A percentile compares a stretch with the other conserved stretches of the same genome.
Conservation (phyloP, 2,113 vertebrate species). For the Mormyrus iriodes region DNA sequence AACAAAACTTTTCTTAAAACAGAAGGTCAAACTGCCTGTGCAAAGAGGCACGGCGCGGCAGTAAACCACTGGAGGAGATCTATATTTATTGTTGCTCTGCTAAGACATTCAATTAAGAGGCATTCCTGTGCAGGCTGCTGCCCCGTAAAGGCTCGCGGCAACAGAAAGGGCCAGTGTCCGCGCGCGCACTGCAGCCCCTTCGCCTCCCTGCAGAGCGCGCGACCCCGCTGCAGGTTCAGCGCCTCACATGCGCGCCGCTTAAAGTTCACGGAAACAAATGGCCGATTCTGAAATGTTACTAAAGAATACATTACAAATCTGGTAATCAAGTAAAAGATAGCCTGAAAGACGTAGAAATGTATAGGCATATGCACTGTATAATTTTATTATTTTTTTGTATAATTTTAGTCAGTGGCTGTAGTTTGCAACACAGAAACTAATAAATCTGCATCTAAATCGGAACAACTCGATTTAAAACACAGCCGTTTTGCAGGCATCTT, state of each 20-base stretch:
- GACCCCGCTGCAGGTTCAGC: background rate
- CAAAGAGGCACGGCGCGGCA: background rate
- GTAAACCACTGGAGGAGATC: constrained; percentile 19
- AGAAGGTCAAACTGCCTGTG: background rate
- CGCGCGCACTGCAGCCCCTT: background rate
- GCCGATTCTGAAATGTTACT: background rate
- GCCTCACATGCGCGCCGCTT: background rate
- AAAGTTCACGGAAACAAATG: background rate
- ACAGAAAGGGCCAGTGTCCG: constrained; percentile 24
- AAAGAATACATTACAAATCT: background rate
- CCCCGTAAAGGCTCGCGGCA: constrained; percentile 50
- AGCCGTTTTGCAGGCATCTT: background rate
- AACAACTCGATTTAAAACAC: background rate
- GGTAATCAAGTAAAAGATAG: background rate
- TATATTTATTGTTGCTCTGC: constrained; percentile 52
- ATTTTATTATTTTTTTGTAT: background rate
- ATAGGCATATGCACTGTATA: background rate
- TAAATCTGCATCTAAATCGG: background rate
- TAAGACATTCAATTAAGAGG: constrained; percentile 53
- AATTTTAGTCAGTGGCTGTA: background rate
- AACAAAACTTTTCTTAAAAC: background rate
- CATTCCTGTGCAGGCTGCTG: constrained; percentile 59
- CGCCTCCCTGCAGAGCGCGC: no score
- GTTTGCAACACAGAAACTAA: background rate
- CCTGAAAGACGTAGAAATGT: background rate